phyloP scores from a whole-genome alignment of 2,888 invertebrate genomes.

The Sisyra nigra region DNA sequence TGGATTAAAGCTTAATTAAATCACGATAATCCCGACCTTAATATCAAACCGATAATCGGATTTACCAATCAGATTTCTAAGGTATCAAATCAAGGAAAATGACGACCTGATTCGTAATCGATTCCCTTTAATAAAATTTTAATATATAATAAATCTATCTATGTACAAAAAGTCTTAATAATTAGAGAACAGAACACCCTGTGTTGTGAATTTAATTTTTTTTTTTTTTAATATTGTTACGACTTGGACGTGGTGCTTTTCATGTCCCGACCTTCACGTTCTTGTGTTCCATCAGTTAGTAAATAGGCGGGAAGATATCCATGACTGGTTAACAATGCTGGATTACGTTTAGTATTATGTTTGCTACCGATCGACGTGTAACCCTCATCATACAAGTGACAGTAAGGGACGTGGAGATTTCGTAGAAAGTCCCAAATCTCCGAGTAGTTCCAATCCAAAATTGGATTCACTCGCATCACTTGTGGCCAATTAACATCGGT shows the following conservation, averaged over 20 bases:
- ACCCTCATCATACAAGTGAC: slow-evolving; percentile 78
- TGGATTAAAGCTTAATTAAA: neutral
- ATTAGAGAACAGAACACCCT: too few relatives aligned
- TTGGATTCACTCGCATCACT: slow-evolving; percentile 73
- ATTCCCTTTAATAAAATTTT: too few relatives aligned
- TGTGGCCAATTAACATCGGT: slow-evolving; percentile 88
- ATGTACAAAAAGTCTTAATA: too few relatives aligned
- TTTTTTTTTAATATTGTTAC: too few relatives aligned
- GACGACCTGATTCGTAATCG: too few relatives aligned
- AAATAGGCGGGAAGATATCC: slow-evolving; percentile 60
- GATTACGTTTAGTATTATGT: slow-evolving; percentile 67
- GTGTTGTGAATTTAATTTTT: too few relatives aligned
- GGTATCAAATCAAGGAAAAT: too few relatives aligned
- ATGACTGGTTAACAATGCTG: slow-evolving; percentile 42
- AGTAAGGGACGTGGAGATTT: slow-evolving; percentile 69
- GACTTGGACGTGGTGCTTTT: too few relatives aligned
- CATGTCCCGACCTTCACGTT: slow-evolving; percentile 38
- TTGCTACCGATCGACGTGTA: slow-evolving; percentile 80
- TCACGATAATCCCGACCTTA: too few relatives aligned
- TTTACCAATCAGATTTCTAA: too few relatives aligned
- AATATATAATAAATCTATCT: too few relatives aligned
- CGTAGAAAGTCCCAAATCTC: slow-evolving; percentile 86
- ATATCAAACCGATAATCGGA: too few relatives aligned
- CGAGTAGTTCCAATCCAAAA: slow-evolving; percentile 82
- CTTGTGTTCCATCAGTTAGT: slow-evolving; percentile 39